phyloP scores from a whole-genome alignment of 2,888 invertebrate genomes.

The Volucella zonaria region DNA sequence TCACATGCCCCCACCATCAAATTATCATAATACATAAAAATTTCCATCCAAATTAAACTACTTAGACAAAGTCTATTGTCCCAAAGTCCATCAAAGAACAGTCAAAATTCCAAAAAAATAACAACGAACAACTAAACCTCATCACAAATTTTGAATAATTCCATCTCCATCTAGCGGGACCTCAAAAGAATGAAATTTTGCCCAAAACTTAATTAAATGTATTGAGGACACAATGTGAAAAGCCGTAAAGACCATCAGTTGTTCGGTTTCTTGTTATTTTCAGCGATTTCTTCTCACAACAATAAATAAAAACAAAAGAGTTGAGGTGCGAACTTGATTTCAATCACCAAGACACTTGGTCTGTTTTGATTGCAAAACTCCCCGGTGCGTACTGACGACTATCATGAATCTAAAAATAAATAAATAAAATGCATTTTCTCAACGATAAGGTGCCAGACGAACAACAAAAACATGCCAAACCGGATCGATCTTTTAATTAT shows the following conservation, averaged over 20 bases:
- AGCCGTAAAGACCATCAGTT: slow-evolving; percentile 38
- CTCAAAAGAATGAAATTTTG: slow-evolving; percentile 26
- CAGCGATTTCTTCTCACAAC: background rate
- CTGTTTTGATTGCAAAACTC: background rate
- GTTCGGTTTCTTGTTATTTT: background rate
- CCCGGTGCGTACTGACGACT: no score
- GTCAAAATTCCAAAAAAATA: background rate
- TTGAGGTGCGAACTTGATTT: slow-evolving; percentile 48
- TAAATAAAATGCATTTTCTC: no score
- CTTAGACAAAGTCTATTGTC: slow-evolving; percentile 6
- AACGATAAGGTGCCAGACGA: no score
- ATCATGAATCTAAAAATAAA: no score
- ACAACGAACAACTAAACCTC: slow-evolving; percentile 2
- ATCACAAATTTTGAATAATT: slow-evolving; percentile 42
- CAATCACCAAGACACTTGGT: background rate
- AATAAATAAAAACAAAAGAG: slow-evolving; percentile 53
- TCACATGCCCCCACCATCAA: background rate
- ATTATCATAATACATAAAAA: background rate
- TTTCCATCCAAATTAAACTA: background rate
- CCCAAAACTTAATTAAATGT: slow-evolving; percentile 44
- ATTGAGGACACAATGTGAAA: slow-evolving; percentile 47
- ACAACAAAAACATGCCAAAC: background rate
- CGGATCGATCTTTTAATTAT: slow-evolving; percentile 10
- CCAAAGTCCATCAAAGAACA: background rate
- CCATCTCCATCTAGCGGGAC: slow-evolving; percentile 48